Evolutionary conservation across 2,113 vertebrate species (phyloP).

Genomic region (Eudorcas thomsonii): DNA sequence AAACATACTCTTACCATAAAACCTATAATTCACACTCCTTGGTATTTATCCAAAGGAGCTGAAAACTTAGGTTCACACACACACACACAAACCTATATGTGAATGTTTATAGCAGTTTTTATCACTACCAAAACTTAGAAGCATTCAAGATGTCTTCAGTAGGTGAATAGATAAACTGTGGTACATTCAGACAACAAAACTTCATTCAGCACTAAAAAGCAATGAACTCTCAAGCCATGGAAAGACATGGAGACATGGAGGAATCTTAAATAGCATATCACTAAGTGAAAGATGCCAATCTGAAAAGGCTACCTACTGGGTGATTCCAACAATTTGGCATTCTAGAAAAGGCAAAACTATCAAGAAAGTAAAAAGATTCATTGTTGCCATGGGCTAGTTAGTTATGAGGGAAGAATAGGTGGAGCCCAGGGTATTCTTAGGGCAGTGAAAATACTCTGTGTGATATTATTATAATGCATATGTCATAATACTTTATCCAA

Average conservation of each 20-base stretch:
- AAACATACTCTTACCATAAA: not conserved
- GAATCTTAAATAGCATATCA: not conserved
- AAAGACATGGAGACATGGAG: not conserved
- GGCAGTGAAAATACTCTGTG: not conserved
- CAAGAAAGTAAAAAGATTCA: not conserved
- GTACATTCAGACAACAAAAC: not conserved
- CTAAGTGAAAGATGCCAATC: not conserved
- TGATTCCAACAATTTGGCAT: not conserved
- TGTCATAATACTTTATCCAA: not conserved
- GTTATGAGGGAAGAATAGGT: not conserved
- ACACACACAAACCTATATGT: not conserved
- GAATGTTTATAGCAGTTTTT: not conserved
- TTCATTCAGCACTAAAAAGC: not conserved
- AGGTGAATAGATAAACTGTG: not conserved
- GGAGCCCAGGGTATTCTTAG: not conserved
- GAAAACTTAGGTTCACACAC: not conserved
- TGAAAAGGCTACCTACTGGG: not conserved
- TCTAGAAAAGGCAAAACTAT: not conserved
- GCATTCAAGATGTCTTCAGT: not conserved
- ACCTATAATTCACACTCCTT: not conserved
- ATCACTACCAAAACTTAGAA: not conserved
- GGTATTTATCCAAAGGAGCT: not conserved
- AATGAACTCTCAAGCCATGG: not conserved
- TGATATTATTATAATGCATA: not conserved
- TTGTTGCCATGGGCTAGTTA: not conserved